Evolutionary conservation across 2,888 invertebrate species (phyloP).

Genomic region (Melipona bicolor): DNA sequence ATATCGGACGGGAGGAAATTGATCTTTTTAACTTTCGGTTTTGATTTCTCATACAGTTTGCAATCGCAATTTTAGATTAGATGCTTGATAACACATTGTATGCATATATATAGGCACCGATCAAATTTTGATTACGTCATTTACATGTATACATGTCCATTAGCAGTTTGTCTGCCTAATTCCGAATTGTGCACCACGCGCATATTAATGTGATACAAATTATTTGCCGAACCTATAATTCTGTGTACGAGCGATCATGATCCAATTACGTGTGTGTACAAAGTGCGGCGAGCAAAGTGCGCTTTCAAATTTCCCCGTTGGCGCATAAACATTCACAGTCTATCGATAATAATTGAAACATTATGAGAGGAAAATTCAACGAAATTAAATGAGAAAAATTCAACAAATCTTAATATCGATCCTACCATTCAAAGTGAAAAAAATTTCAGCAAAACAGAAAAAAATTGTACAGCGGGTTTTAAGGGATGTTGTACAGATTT

Average conservation of each 20-base stretch:
- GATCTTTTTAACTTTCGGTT: no score
- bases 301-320: background rate
- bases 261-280: background rate
- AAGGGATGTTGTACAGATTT: no score
- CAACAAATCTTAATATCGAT: no score
- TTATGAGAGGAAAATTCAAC: no score
- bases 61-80: background rate
- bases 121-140: background rate
- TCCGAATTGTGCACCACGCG: background rate
- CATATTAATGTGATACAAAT: background rate
- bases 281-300: background rate
- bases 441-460: no score
- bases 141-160: background rate
- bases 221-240: background rate
- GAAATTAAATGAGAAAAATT: no score
- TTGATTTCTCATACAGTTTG: background rate
- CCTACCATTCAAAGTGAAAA: background rate
- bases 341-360: no score
- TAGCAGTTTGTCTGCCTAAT: background rate
- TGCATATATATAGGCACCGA: background rate
- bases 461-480: no score
- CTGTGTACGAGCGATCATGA: background rate
- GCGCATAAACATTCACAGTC: no score
- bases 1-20: no score
- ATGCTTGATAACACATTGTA: background rate